These are phyloP conservation scores for Athalia rosae DNA, from an alignment of 2,888 invertebrate genomes.

Conservation along the genomic window DNA sequence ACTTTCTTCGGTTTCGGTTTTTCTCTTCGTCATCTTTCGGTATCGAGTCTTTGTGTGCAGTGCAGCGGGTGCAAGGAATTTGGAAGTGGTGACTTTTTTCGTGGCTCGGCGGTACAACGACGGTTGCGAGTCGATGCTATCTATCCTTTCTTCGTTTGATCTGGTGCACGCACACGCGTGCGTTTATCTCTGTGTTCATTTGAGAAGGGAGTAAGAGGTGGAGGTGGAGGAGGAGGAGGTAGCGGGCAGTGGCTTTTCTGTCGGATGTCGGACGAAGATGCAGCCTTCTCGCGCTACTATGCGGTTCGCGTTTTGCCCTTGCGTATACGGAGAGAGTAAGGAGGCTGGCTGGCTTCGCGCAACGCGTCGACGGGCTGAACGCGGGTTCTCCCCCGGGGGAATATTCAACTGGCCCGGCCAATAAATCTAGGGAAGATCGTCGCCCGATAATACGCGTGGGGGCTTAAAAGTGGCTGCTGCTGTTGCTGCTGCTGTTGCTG, in stretches of 20 bases:
- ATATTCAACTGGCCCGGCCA: slow-evolving; percentile 50
- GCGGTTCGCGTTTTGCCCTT: no score
- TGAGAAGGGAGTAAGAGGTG: no score
- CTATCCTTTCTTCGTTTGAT: slow-evolving; percentile 41
- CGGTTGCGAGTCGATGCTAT: slow-evolving; percentile 19
- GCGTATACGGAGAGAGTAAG: no score
- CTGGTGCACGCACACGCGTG: slow-evolving; percentile 42
- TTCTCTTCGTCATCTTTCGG: no score
- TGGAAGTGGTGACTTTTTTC: slow-evolving; percentile 12
- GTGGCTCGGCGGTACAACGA: not conserved
- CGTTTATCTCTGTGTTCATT: not conserved
- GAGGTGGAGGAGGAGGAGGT: no score
- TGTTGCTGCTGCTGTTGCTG: not conserved
- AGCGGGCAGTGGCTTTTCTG: not conserved
- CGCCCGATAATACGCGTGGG: slow-evolving; percentile 57
- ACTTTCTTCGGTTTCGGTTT: no score
- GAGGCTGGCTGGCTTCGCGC: no score
- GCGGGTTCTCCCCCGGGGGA: not conserved
- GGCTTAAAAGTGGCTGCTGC: slow-evolving; percentile 44
- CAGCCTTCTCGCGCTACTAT: no score
- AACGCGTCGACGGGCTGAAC: slow-evolving; percentile 29
- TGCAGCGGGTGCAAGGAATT: no score
- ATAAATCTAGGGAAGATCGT: slow-evolving; percentile 61
- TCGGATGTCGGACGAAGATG: no score
- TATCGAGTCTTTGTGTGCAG: no score